Conservation (phyloP, 2,797 vertebrate genomes). For the Tangara arthus region DNA sequence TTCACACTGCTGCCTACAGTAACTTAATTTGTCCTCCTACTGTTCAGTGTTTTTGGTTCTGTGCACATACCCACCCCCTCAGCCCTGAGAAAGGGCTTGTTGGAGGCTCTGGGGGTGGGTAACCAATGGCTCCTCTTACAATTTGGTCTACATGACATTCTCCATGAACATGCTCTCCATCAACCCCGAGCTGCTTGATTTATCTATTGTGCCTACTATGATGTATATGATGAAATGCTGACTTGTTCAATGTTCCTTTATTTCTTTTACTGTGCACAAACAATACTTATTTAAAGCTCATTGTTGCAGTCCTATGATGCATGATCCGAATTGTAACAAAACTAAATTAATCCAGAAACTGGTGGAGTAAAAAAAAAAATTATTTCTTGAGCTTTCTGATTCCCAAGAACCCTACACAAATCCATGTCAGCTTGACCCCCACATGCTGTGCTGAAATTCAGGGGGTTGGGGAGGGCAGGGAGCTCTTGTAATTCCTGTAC, state of each 20-base stretch:
- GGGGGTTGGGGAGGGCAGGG: not conserved
- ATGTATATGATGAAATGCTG: constrained; percentile 58
- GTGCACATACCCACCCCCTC: constrained; percentile 13
- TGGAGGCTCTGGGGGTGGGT: not conserved
- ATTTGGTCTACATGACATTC: constrained; percentile 41
- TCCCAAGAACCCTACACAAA: not conserved
- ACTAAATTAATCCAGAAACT: constrained; percentile 47
- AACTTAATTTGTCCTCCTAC: constrained; percentile 54
- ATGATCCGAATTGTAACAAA: constrained; percentile 52
- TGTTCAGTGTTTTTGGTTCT: constrained; percentile 47
- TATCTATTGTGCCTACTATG: constrained; percentile 53
- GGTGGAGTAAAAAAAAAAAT: constrained; percentile 33
- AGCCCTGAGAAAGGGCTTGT: not conserved
- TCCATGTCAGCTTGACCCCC: not conserved
- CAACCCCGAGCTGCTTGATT: constrained; percentile 47
- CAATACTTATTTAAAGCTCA: constrained; percentile 63
- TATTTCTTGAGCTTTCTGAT: constrained; percentile 35
- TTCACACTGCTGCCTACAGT: constrained; percentile 61
- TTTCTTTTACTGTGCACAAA: constrained; percentile 67
- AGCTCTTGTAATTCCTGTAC: not conserved
- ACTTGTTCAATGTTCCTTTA: constrained; percentile 57
- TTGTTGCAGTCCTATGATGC: constrained; percentile 63
- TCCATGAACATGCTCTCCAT: constrained; percentile 46
- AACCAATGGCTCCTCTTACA: constrained; percentile 13
- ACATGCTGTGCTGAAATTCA: not conserved